Evolutionary conservation across 2,113 vertebrate species (phyloP), one percentile per base, ranked within the genome.

Genomic region (Henicopernis longicauda): DNA sequence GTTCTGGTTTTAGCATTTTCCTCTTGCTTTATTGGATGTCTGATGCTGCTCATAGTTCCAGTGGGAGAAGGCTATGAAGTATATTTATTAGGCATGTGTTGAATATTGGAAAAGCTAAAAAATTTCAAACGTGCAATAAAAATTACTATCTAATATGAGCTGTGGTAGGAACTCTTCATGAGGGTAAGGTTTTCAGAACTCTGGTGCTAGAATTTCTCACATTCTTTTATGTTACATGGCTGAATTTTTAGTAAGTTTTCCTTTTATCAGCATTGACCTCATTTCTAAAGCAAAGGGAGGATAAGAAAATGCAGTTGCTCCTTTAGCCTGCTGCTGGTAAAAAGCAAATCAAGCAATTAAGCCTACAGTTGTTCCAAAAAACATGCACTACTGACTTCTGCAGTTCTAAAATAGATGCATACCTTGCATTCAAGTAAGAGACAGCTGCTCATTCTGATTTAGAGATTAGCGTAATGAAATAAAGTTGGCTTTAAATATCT

Each of bases 381-480:
- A 29, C 82, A 83, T 78, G 93, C 89, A 89, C 72, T 96, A 86
- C 90, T 96, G 96, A 96, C 94, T 97, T 96, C 59, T 97, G 93
- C 69, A 80, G 93, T 95, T 98, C 94, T 89, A 98, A 98, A 98
- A 98, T 95, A 97, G 97, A 98, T 97, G 95, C 97, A 97, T 97
- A 96, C 88, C 69, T 98, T 97, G 77, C 89, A 15, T 97, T 97
- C 96, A 98, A 93, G 78, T 89, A 95, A 93, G 89, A 96, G 96
- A 98, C 97, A 98, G 97, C 97, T 98, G 97, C 89, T 97, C 95
- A 78, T 97, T 98, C 97, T 97, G 97, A 97, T 98, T 97, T 98
- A 96, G 96, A 94, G 97, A 98, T 98, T 98, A 98, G 79, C 2
- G 27, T 98, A 98, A 98, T 98, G 97, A 98, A 98, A 98, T 98